phyloP scores from a whole-genome alignment of 2,797 vertebrate species.

The Chiroxiphia lanceolata region DNA sequence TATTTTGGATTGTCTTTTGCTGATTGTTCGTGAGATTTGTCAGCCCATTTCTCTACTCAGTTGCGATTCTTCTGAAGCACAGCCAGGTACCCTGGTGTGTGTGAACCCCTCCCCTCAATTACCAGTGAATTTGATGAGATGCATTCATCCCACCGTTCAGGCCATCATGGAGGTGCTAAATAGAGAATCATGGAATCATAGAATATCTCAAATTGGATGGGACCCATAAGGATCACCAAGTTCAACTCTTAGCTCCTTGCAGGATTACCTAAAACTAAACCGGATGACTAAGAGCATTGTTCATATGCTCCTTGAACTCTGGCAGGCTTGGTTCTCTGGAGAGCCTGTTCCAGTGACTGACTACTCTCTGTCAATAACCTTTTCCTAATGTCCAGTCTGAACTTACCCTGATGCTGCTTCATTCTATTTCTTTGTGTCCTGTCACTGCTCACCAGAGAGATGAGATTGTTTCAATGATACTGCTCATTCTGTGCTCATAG shows the following conservation, averaged over 20 bases:
- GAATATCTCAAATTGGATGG: not conserved
- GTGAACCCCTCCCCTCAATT: not conserved
- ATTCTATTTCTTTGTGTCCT: not conserved
- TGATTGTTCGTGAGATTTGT: not conserved
- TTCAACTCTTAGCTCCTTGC: not conserved
- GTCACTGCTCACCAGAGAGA: not conserved
- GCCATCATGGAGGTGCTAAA: not conserved
- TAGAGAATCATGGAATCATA: not conserved
- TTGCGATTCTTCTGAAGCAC: not conserved
- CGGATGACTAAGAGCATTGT: not conserved
- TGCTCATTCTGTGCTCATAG: not conserved
- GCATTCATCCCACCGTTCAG: not conserved
- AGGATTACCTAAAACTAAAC: not conserved
- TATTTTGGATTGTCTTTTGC: not conserved
- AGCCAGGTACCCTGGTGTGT: accelerated
- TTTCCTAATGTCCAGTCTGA: not conserved
- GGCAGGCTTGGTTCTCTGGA: not conserved
- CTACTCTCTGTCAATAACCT: not conserved
- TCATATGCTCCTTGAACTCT: not conserved
- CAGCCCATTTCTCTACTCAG: not conserved
- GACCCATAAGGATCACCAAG: not conserved
- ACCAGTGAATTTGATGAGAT: not conserved
- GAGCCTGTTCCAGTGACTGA: not conserved
- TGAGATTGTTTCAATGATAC: not conserved
- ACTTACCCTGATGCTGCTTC: no score